phyloP scores from a whole-genome alignment of 2,888 invertebrate genomes.

The Drosophila falleni region DNA sequence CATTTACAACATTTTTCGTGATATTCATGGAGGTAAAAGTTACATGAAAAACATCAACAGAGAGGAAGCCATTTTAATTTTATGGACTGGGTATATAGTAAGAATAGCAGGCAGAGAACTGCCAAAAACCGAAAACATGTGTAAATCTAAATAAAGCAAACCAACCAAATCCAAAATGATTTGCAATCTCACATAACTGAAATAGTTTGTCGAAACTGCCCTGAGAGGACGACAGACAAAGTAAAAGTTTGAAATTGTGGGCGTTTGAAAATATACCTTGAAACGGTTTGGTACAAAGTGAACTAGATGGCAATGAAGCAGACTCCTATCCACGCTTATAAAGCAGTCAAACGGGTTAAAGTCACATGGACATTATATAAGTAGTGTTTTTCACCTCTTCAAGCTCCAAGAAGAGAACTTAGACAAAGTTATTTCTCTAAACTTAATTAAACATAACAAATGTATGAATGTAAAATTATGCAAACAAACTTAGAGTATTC shows the following conservation, averaged over 20 bases:
- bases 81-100: conserved; percentile 18
- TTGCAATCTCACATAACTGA: conserved; percentile 62
- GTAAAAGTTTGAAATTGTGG: conserved; percentile 32
- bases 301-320: conserved; percentile 40
- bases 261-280: conserved; percentile 44
- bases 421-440: not conserved
- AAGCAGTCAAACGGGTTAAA: conserved; percentile 31
- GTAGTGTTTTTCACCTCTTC: not conserved
- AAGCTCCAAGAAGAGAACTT: not conserved
- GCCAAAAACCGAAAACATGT: conserved; percentile 24
- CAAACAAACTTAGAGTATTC: not conserved
- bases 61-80: not conserved
- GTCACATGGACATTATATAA: not conserved
- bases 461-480: not conserved
- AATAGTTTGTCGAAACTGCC: conserved; percentile 57
- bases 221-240: conserved; percentile 40
- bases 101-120: conserved; percentile 7
- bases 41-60: not conserved
- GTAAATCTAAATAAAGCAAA: conserved; percentile 48
- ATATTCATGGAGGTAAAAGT: conserved; percentile 3
- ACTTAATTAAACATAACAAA: not conserved
- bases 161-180: conserved; percentile 48
- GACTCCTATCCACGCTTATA: not conserved
- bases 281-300: conserved; percentile 31
- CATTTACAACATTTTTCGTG: not conserved